Conservation (phyloP, 2,113 vertebrate species). For the Lasiurus borealis region DNA sequence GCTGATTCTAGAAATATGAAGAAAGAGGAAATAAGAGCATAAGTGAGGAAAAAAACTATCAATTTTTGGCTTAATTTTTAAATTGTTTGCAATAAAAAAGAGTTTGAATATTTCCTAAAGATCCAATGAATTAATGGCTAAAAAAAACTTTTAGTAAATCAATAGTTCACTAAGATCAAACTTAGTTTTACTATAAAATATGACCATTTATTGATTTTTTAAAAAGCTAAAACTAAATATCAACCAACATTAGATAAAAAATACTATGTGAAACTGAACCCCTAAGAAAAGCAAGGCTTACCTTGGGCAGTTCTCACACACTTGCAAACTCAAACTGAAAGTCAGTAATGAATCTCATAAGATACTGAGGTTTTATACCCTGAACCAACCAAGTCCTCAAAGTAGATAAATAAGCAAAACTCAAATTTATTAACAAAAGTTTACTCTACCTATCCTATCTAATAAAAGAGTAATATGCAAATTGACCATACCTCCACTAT, state of each 20-base stretch:
- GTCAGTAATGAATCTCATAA: neutral
- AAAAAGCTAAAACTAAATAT: neutral
- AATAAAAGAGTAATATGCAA: too few relatives aligned
- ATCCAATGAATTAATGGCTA: neutral
- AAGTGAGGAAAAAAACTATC: neutral
- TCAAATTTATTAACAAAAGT: neutral
- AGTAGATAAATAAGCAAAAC: neutral
- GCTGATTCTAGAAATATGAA: neutral
- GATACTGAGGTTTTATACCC: neutral
- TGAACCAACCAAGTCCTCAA: neutral
- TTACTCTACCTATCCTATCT: neutral
- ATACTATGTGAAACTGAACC: neutral
- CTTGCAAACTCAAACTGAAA: neutral
- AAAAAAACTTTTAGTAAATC: neutral
- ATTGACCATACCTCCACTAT: too few relatives aligned
- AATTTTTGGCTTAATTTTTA: conserved; percentile 22
- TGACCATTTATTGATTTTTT: conserved; percentile 13
- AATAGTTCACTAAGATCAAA: neutral
- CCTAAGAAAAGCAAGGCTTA: neutral
- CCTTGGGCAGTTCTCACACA: neutral
- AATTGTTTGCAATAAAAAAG: neutral
- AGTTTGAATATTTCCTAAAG: conserved; percentile 6
- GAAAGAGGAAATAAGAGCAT: conserved; percentile 27
- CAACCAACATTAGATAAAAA: conserved; percentile 7
- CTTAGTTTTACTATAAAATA: conserved; percentile 21